Percentiles rank a stretch among this genome's conserved stretches.
These are phyloP conservation scores for Schizaphis graminum DNA, from an alignment of 2,888 invertebrate species.

Conservation along the genomic window DNA sequence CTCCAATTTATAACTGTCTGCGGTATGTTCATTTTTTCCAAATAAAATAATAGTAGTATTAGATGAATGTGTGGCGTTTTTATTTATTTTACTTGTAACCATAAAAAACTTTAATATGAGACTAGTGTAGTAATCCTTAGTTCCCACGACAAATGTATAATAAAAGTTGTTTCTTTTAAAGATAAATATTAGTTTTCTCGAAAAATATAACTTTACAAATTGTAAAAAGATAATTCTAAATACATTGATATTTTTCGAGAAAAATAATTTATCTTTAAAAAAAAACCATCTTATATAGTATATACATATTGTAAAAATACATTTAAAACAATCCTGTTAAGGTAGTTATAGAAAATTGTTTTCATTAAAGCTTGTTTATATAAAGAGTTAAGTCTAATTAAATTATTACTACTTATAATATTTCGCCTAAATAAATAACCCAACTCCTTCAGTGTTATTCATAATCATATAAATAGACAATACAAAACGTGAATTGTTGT, in stretches of 20 bases:
- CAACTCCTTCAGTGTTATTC: background rate
- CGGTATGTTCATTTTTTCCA: background rate
- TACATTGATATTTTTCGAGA: background rate
- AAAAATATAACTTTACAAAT: background rate
- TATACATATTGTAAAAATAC: background rate
- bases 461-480: background rate
- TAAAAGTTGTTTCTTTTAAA: background rate
- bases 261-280: background rate
- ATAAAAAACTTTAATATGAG: background rate
- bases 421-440: background rate
- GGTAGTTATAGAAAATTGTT: background rate
- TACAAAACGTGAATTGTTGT: background rate
- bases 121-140: background rate
- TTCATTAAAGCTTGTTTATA: background rate
- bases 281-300: background rate
- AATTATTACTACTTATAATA: background rate
- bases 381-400: background rate
- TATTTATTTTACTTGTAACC: background rate
- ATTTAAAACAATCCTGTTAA: background rate
- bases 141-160: background rate
- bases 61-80: background rate
- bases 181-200: background rate
- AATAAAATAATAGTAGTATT: background rate
- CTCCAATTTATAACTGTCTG: background rate
- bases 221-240: background rate